Evolutionary conservation across 2,888 invertebrate genomes (phyloP), one percentile per base, ranked within the genome.

Genomic region (Mimachlamys varia): DNA sequence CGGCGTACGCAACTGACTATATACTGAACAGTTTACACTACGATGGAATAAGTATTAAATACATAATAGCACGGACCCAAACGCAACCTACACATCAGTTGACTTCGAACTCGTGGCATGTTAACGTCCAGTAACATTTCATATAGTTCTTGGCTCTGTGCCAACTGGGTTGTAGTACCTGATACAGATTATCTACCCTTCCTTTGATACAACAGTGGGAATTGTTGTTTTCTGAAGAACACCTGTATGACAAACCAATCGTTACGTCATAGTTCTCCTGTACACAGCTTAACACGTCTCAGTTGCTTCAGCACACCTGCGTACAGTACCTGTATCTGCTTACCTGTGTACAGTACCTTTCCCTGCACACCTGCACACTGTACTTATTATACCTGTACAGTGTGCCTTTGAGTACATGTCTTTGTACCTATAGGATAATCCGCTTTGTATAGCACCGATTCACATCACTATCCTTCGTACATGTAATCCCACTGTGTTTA

Each of bases 1-100:
- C 33, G 76, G 76, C 76, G 76, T 76, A 76, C 76, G 33, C 33
- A 76, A 76, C 76, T 76, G 76, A 76, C 76, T 76, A 76, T 76
- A 76, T 19, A 15, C 27, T 76, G 76, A 53, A 53, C 53, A 53
- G 53, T 76, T 76, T 76, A 76, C 76, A 58, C 33, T 76, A 76
- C 76, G 13, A 27, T 33, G 76, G 76, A 76, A 76, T 76, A 76
- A 76, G 76, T 76, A 76, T 33, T 76, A 76, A 27, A 76, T 62
- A 62, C 7, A 19, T 58, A 58, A 76, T 76, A 76, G 76, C 76
- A 76, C 76, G 76, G 22, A 33, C 76, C 22, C 76, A 33, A 76
- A 76, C 27, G 13, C 27, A 76, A 76, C 76, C 33, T 27, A 0
- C 13, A 33, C 33, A 2, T 17, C 33, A 76, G 76, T 76, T 33